These are phyloP conservation scores for Orius insidiosus DNA, from an alignment of 1,140 invertebrate genomes.

Conservation along the genomic window DNA sequence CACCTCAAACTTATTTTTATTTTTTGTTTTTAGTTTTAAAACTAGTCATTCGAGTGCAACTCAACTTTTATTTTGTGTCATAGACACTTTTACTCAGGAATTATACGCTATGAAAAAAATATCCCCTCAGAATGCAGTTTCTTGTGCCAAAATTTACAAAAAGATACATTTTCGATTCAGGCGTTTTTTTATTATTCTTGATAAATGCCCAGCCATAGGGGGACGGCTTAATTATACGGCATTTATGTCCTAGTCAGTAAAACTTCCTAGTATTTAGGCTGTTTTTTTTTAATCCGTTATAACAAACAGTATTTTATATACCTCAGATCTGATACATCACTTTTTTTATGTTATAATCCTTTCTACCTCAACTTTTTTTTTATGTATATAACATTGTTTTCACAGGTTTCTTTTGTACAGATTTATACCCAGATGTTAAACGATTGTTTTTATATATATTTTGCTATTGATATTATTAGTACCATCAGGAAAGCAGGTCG, in stretches of 20 bases:
- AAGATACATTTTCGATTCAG: conserved; percentile 3
- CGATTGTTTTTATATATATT: conserved; percentile 10
- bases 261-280: conserved; percentile 5
- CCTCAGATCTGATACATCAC: conserved; percentile 5
- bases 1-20: neutral
- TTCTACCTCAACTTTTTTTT: conserved; percentile 1
- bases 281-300: neutral
- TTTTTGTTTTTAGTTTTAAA: conserved; percentile 11
- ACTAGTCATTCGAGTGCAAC: conserved; percentile 16
- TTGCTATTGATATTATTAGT: conserved; percentile 7
- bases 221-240: conserved; percentile 9
- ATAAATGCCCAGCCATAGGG: conserved; percentile 8
- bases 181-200: neutral
- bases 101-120: conserved; percentile 6
- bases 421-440: conserved; percentile 10
- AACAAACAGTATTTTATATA: too few species aligned
- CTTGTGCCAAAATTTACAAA: conserved; percentile 6
- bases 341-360: neutral
- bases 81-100: conserved; percentile 11
- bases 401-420: conserved; percentile 8
- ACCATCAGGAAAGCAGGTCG: neutral
- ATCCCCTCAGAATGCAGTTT: conserved; percentile 3
- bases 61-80: conserved; percentile 7
- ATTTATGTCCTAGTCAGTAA: conserved; percentile 10
- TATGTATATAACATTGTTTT: conserved; percentile 7